Evolutionary conservation across 2,888 invertebrate genomes (phyloP).

Genomic region (Zonitis immaculata): DNA sequence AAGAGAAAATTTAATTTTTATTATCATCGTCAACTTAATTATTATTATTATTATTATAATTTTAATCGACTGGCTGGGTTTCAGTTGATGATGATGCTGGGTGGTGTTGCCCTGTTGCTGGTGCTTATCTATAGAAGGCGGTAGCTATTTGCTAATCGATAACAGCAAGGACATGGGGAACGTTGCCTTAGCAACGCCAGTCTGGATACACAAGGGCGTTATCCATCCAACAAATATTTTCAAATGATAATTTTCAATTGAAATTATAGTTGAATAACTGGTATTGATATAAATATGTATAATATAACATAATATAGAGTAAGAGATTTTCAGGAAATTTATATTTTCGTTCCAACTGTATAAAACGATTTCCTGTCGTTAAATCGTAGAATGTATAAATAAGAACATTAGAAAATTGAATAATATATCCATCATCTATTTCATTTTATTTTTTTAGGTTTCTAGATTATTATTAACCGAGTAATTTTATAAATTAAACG

Average conservation of each 20-base stretch:
- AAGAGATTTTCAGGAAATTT: conserved; percentile 1
- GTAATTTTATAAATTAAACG: too few relatives aligned
- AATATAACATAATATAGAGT: too few relatives aligned
- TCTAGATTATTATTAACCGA: too few relatives aligned
- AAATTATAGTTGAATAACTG: too few relatives aligned
- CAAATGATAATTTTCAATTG: too few relatives aligned
- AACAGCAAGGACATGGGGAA: conserved; percentile 20
- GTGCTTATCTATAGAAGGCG: background rate
- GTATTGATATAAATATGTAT: too few relatives aligned
- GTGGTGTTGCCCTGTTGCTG: background rate
- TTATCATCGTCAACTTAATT: too few relatives aligned
- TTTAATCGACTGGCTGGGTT: background rate
- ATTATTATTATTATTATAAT: background rate
- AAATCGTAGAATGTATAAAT: background rate
- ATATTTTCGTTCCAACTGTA: too few relatives aligned
- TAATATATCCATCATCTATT: background rate
- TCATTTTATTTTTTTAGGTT: too few relatives aligned
- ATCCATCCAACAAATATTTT: background rate
- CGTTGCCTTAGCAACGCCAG: conserved; percentile 22
- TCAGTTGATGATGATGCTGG: background rate
- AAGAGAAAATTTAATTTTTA: background rate
- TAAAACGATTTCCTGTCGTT: background rate
- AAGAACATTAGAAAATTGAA: background rate
- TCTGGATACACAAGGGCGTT: conserved; percentile 13
- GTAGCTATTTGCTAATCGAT: conserved; percentile 22